Conservation (phyloP, 2,888 invertebrate species). For the Drosophila algonquin region DNA sequence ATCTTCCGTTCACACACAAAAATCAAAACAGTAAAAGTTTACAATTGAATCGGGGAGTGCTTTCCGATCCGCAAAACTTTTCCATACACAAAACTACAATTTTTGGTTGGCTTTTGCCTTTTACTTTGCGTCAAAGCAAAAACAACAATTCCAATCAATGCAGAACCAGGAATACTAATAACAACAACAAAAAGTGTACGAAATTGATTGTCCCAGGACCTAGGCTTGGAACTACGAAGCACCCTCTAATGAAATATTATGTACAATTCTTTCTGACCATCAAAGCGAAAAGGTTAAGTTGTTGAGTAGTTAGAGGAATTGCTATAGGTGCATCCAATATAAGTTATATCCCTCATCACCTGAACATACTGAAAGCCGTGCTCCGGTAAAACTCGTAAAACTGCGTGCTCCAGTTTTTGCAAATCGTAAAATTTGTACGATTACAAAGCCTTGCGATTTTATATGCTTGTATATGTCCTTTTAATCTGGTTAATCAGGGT, state of each 20-base stretch:
- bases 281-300: too few relatives aligned
- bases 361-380: too few relatives aligned
- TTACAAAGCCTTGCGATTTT: too few relatives aligned
- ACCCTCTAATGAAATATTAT: not conserved
- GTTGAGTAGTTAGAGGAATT: too few relatives aligned
- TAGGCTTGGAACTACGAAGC: not conserved
- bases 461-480: too few relatives aligned
- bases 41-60: conserved; percentile 65
- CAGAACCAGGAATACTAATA: conserved; percentile 9
- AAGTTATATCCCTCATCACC: too few relatives aligned
- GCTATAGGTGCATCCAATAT: too few relatives aligned
- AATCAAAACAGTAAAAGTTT: conserved; percentile 38
- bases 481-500: too few relatives aligned
- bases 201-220: not conserved
- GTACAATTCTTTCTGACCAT: too few relatives aligned
- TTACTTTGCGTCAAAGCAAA: conserved; percentile 2
- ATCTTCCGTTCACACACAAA: conserved; percentile 1
- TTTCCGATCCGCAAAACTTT: conserved; percentile 43
- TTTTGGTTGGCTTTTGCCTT: conserved; percentile 1
- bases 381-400: too few relatives aligned
- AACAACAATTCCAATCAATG: conserved; percentile 30
- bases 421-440: too few relatives aligned
- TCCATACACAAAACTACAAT: conserved; percentile 32
- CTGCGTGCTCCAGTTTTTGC: too few relatives aligned
- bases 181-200: not conserved